phyloP scores from a whole-genome alignment of 2,113 vertebrate species.

The Otis tarda region DNA sequence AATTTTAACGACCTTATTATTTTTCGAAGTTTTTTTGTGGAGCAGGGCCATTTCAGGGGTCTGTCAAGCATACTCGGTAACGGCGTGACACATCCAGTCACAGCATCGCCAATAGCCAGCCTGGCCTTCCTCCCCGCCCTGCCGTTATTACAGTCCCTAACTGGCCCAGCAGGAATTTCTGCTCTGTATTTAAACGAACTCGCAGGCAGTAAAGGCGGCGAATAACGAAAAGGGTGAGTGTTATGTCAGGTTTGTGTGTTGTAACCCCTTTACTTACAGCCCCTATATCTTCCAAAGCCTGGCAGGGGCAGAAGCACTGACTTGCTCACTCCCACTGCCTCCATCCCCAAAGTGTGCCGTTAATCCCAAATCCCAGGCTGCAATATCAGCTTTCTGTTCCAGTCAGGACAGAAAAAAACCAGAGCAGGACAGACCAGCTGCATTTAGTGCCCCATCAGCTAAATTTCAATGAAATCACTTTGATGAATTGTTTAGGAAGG shows the following conservation, averaged over 20 bases:
- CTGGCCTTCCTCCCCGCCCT: neutral
- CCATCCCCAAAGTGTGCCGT: neutral
- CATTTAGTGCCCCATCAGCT: slow-evolving; percentile 62
- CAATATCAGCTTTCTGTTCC: slow-evolving; percentile 35
- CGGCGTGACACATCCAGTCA: neutral
- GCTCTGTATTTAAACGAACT: neutral
- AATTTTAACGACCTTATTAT: slow-evolving; percentile 18
- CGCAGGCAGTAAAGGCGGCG: neutral
- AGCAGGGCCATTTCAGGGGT: neutral
- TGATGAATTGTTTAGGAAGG: slow-evolving; percentile 66
- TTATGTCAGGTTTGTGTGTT: neutral
- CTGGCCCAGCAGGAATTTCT: neutral
- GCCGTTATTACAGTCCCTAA: neutral
- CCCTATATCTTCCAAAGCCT: neutral
- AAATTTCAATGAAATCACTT: slow-evolving; percentile 65
- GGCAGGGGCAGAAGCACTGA: slow-evolving; percentile 32
- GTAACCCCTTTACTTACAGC: neutral
- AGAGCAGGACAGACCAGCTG: slow-evolving; percentile 59
- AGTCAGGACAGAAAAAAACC: slow-evolving; percentile 44
- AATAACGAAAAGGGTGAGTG: neutral
- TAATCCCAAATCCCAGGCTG: slow-evolving; percentile 1
- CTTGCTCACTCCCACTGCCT: slow-evolving; percentile 25
- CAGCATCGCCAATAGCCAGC: neutral
- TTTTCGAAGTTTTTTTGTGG: neutral
- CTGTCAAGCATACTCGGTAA: neutral